phyloP scores from a whole-genome alignment of 2,797 vertebrate species.

The Aplochiton taeniatus region DNA sequence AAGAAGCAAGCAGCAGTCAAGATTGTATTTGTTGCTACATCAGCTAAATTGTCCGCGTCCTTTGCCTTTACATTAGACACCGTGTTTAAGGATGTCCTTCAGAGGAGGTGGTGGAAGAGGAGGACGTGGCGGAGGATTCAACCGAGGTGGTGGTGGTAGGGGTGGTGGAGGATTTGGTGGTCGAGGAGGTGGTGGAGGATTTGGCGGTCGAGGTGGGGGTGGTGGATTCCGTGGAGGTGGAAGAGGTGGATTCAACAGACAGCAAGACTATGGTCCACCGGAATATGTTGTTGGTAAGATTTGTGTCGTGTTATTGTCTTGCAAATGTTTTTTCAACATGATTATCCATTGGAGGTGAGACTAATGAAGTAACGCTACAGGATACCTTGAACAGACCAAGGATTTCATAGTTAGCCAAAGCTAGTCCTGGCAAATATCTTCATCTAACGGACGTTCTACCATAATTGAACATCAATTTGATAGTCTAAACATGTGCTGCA shows the following conservation, averaged over 20 bases:
- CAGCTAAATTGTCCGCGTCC: neutral
- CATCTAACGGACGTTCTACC: too few relatives aligned
- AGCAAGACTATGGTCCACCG: conserved; percentile 88
- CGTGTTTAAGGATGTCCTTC: conserved; percentile 74
- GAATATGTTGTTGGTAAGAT: conserved; percentile 91
- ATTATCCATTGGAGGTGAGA: neutral
- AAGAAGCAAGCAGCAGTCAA: neutral
- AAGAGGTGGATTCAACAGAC: conserved; percentile 88
- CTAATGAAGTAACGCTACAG: neutral
- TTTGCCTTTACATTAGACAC: neutral
- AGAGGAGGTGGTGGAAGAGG: conserved; percentile 72
- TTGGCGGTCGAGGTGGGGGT: conserved; percentile 72
- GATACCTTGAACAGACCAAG: too few relatives aligned
- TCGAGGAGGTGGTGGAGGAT: conserved; percentile 53
- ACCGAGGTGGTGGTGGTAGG: conserved; percentile 70
- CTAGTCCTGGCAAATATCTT: too few relatives aligned
- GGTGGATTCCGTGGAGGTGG: conserved; percentile 85
- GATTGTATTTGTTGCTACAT: too few relatives aligned
- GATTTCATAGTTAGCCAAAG: too few relatives aligned
- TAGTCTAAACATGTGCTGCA: too few relatives aligned
- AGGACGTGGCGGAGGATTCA: conserved; percentile 74
- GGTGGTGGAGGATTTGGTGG: conserved; percentile 52
- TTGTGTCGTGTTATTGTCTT: accelerated
- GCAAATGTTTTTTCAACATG: neutral
- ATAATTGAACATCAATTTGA: too few relatives aligned